Evolutionary conservation across 2,113 vertebrate species (phyloP), one percentile per base, ranked within the genome.

Genomic region (Stomatorhinus ivindoensis): DNA sequence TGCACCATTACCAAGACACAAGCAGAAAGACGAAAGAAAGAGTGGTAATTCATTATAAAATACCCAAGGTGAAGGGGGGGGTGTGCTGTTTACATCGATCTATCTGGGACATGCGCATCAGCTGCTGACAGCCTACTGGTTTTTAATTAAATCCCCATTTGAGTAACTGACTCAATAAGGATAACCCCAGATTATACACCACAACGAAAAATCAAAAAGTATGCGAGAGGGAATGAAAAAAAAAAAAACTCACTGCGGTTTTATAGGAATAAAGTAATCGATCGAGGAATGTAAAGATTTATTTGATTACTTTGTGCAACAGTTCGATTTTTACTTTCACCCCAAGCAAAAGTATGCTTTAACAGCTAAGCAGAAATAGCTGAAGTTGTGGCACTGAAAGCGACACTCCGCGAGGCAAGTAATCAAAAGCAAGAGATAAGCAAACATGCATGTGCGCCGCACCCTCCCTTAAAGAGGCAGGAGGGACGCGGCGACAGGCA

Each of bases 1-100:
- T 99, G 96, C 90, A 92, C 90, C 80, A 87, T 61, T 86, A 73
- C 80, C 35, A 91, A 65, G 53, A 90, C 82, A 88, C 87, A 50
- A 69, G 48, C 46, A 73, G 86, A 86, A 31, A 55, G 10, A 51
- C 3, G n/a, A 50, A 51, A 9, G n/a, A 47, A 0, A 85, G 35
- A 31, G 69, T n/a, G 27, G 47, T 15, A 89, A 82, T 88, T 73
- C 24, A 65, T 88, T 65, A 35, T 15, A 46, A 65, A 65, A 65
- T 11, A 65, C 24, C 58, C n/a, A 61, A 61, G 24, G 58, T 55
- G 17, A 51, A 17, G 24, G 58, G n/a, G 9, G 58, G 58, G 24
- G 9, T n/a, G n/a, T 8, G n/a, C n/a, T 31, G 61, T 31, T 69
- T 69, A 31, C 3, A 31, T 31, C 61, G 27, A 10, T 27, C 24